phyloP scores from a whole-genome alignment of 2,888 invertebrate species.

The Acanthoscelides obtectus region DNA sequence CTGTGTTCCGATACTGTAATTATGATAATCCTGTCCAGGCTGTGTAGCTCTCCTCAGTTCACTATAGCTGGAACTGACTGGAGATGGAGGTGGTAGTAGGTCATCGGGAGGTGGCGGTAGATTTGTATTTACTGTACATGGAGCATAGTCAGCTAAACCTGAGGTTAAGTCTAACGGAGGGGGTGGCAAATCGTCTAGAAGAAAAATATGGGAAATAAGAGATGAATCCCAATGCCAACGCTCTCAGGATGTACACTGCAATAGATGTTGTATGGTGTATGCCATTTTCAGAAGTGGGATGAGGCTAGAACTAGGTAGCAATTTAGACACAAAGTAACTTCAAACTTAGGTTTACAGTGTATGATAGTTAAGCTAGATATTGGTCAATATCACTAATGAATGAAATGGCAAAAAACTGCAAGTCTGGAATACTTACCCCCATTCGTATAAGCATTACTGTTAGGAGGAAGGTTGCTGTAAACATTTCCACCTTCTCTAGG shows the following conservation, averaged over 20 bases:
- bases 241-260: no score
- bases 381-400: no score
- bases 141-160: conserved; percentile 43
- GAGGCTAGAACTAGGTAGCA: no score
- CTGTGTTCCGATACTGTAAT: conserved; percentile 69
- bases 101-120: conserved; percentile 56
- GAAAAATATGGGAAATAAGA: not conserved
- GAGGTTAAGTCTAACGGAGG: conserved; percentile 55
- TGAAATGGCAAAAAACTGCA: not conserved
- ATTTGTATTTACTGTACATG: conserved; percentile 47
- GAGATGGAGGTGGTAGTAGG: conserved; percentile 77
- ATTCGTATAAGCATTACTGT: conserved; percentile 2
- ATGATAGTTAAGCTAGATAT: no score
- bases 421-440: conserved; percentile 5
- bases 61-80: conserved; percentile 87
- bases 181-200: conserved; percentile 58
- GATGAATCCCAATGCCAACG: not conserved
- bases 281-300: no score
- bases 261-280: no score
- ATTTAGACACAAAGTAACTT: no score
- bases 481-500: conserved; percentile 41
- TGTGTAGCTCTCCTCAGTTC: conserved; percentile 78
- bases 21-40: conserved; percentile 50
- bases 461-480: conserved; percentile 47
- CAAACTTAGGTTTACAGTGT: no score